These are phyloP conservation scores for Agelas oroides DNA, from an alignment of 37 sponge, comb jelly and placozoan genomes.

Conservation along the genomic window DNA sequence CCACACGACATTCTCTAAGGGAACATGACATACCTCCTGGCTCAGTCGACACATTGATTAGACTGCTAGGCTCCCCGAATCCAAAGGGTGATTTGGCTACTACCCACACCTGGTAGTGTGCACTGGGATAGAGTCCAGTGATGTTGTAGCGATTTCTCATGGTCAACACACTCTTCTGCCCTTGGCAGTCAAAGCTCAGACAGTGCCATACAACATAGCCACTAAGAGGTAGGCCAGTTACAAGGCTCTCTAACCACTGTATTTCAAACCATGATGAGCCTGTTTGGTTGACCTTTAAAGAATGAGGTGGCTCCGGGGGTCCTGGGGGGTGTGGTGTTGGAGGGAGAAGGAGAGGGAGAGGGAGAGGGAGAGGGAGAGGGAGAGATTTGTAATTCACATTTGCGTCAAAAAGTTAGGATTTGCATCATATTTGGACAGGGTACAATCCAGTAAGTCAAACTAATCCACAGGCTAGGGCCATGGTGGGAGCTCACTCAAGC, in stretches of 20 bases:
- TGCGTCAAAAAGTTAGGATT: too few relatives aligned
- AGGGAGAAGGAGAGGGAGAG: conserved; percentile 9
- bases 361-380: neutral
- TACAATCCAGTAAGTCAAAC: too few relatives aligned
- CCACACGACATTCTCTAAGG: too few relatives aligned
- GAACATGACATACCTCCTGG: neutral
- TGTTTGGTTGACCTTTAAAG: neutral
- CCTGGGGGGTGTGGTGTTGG: conserved; percentile 28
- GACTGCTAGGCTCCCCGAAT: neutral
- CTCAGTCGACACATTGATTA: neutral
- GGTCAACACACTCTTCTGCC: neutral
- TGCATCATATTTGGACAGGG: too few relatives aligned
- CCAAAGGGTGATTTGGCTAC: neutral
- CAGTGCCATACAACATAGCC: conserved; percentile 3
- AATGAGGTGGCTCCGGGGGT: too few relatives aligned
- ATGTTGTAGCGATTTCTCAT: neutral
- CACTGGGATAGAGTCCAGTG: conserved; percentile 36
- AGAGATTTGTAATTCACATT: too few relatives aligned
- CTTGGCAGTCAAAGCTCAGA: neutral
- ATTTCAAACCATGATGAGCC: conserved; percentile 13
- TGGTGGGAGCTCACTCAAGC: too few relatives aligned
- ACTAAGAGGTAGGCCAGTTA: neutral
- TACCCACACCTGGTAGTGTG: conserved; percentile 9
- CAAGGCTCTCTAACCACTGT: neutral
- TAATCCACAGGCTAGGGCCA: too few relatives aligned